Base-by-base conservation (phyloP, 2,113 vertebrate genomes). In the Numida meleagris region DNA sequence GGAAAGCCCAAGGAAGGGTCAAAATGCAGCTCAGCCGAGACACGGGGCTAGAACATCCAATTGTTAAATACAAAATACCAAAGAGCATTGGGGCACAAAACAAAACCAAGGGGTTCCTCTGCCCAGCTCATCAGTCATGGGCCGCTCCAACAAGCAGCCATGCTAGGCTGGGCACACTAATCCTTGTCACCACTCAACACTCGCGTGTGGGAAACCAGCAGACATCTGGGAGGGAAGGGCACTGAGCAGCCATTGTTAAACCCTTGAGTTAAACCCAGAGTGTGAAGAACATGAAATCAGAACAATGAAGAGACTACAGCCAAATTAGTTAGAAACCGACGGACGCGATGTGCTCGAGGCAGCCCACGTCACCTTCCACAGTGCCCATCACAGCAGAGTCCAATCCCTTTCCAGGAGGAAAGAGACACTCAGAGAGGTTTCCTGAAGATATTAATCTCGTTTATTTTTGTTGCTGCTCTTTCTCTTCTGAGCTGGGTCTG, bases 311-410 rank as follows among this genome's bases (percentile, higher is more conserved):
- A 55, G 1, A n/a, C 7, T 3, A 12, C 7, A 2, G 73, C 48
- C 70, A 27, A 78, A 12, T 9, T 3, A 38, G 61, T 1, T 0
- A 18, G 31, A n/a, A 66, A 45, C 20, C 0, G 1, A n/a, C 1
- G 25, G 81, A 25, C 7, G 62, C 2, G 53, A 29, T 43, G 70
- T 3, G 73, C 46, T 55, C 6, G 0, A 29, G 57, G 70, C 55
- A 58, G 70, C 61, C 51, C 77, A 4, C 1, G 2, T 7, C 62
- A 21, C 58, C 85, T 43, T 19, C 5, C 53, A 13, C 78, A 36
- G 58, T 6, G 50, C 23, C 14, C 68, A 7, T 2, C 67, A 2
- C 16, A 51, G 83, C 40, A 19, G 2, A 23, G 74, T 5, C 50
- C 74, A 17, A 34, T 40, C 1, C 65, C 43, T 75, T 36, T 24